A percentile compares a stretch with the other conserved stretches of the same genome.
Conservation (phyloP, 2,888 invertebrate species). For the Apodemia zela region DNA sequence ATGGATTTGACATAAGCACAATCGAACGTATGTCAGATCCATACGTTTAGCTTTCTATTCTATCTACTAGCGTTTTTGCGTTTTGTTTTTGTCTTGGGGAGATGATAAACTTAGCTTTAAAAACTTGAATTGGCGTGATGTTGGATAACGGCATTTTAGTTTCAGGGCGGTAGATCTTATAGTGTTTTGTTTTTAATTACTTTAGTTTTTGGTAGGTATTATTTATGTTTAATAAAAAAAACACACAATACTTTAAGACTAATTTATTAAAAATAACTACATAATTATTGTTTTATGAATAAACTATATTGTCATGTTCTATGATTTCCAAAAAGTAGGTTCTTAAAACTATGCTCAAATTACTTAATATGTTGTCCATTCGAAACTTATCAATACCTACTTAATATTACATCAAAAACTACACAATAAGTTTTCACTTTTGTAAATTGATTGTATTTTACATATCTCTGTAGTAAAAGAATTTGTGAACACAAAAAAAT, state of each 20-base stretch:
- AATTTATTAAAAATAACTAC: constrained; percentile 7
- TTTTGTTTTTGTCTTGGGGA: no score
- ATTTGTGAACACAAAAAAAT: not conserved
- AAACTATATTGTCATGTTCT: constrained; percentile 3
- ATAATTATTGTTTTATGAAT: not conserved
- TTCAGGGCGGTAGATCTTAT: no score
- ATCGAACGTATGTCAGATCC: no score
- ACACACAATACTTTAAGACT: not conserved
- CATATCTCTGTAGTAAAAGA: not conserved
- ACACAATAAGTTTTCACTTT: not conserved
- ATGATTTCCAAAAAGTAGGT: constrained; percentile 6
- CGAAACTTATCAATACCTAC: not conserved
- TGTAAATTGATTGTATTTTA: not conserved
- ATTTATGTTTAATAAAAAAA: not conserved
- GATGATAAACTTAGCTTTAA: no score
- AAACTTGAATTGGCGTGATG: no score
- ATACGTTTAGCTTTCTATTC: no score
- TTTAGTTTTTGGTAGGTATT: no score
- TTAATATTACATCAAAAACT: not conserved
- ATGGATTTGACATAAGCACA: no score
- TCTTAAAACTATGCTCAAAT: not conserved
- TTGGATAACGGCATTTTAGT: no score
- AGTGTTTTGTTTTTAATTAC: no score
- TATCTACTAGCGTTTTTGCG: no score
- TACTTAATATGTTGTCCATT: not conserved